Evolutionary conservation across 2,113 vertebrate species (phyloP), one percentile per base, ranked within the genome.

Genomic region (Callaeas wilsoni): DNA sequence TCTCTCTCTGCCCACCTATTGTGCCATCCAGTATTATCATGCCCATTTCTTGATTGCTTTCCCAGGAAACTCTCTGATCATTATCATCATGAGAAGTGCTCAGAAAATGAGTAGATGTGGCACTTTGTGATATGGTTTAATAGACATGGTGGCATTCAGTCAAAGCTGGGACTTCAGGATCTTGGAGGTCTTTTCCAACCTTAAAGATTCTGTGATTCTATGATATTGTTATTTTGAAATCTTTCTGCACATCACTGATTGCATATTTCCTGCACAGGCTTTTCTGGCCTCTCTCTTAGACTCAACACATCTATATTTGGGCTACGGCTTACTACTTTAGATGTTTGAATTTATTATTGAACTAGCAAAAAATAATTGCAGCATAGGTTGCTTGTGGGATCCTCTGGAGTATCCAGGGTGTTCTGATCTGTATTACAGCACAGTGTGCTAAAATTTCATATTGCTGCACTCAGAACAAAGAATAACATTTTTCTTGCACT

Each of bases 311-410:
- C 96, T 92, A 32, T 75, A 65, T 89, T 85, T 93, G 84, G 65
- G 68, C 70, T 81, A 68, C 6, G 39, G 71, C 50, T 93, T 94
- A 81, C 79, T 93, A 78, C 84, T 89, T 93, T 83, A 96, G 89
- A 73, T 93, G 55, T 80, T 52, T 46, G 22, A 69, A 55, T 75
- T 30, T 69, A 67, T 65, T 68, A 81, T 89, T 93, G 82, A 82
- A 90, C 49, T 67, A 26, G 15, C 57, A 94, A 68, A 94, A 92
- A 77, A 73, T 88, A 91, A 93, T 84, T 84, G 74, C 68, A 46
- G 13, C 55, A 56, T 30, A 92, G 46, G 74, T 80, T 90, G 70
- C 87, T 92, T 95, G 39, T 57, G 52, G 49, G 41, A 87, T 86
- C 68, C 68, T 62, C 87, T 79, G 62, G 91, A 87, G 82, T 71